Conservation (phyloP, 2,113 vertebrate genomes). For the Cyprinodon tularosa region DNA sequence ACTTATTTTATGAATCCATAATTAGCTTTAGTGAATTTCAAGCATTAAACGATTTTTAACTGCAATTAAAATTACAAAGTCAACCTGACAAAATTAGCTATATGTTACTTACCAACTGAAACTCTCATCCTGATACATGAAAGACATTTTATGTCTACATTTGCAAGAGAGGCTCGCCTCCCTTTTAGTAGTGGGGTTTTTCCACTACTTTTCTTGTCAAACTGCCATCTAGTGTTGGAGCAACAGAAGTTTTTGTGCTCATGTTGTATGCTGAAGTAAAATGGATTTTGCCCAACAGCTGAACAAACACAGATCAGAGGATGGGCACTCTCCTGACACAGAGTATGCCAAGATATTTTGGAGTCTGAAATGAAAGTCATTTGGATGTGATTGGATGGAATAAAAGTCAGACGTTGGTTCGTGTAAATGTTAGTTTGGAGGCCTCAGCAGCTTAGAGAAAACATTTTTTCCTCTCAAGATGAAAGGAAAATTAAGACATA, state of each 20-base stretch:
- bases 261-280: conserved; percentile 38
- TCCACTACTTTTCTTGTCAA: conserved; percentile 5
- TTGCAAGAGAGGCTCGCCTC: not conserved
- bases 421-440: conserved; percentile 1
- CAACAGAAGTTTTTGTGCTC: not conserved
- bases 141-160: not conserved
- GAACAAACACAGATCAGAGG: conserved; percentile 55
- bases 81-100: not conserved
- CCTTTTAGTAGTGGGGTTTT: not conserved
- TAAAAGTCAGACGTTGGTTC: conserved; percentile 21
- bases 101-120: not conserved
- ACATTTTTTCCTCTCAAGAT: not conserved
- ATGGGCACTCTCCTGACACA: conserved; percentile 23
- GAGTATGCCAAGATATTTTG: conserved; percentile 34
- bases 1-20: conserved; percentile 16
- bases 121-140: not conserved
- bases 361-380: conserved; percentile 41
- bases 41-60: conserved; percentile 21
- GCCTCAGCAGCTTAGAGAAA: not conserved
- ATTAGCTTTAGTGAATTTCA: conserved; percentile 15
- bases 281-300: conserved; percentile 53
- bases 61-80: conserved; percentile 1
- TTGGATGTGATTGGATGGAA: conserved; percentile 4
- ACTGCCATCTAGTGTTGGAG: conserved; percentile 61
- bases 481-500: not conserved